phyloP scores from a whole-genome alignment of 2,888 invertebrate genomes.

The Hydroisotoma schaefferi region DNA sequence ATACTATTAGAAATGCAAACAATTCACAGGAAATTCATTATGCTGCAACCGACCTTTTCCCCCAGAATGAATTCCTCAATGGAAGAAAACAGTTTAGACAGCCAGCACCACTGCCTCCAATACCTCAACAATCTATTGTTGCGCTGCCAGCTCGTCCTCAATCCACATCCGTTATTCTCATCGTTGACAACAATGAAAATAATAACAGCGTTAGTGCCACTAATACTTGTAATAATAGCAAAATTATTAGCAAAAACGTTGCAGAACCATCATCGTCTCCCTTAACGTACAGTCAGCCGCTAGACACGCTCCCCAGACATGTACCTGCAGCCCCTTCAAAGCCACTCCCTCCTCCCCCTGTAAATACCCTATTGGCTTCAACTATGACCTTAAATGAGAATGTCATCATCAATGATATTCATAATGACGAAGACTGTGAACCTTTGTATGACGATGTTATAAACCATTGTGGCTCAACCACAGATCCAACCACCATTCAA shows the following conservation, averaged over 20 bases:
- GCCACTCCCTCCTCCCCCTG: constrained; percentile 17
- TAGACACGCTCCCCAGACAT: constrained; percentile 17
- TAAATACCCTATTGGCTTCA: neutral
- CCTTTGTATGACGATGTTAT: constrained; percentile 48
- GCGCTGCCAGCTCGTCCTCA: constrained; percentile 30
- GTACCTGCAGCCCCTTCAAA: constrained; percentile 5
- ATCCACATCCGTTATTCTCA: constrained; percentile 44
- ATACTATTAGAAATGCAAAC: constrained; percentile 4
- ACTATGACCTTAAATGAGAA: neutral
- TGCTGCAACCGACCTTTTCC: constrained; percentile 42
- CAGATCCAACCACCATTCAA: constrained; percentile 1
- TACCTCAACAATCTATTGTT: neutral
- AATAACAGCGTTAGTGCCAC: constrained; percentile 8
- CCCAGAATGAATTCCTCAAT: constrained; percentile 2
- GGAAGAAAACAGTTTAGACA: constrained; percentile 14
- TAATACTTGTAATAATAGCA: neutral
- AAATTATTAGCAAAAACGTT: too few species aligned
- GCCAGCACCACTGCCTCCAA: constrained; percentile 14
- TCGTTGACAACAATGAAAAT: constrained; percentile 35
- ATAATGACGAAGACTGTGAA: constrained; percentile 23
- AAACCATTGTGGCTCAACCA: constrained; percentile 6
- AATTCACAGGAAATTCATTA: constrained; percentile 42
- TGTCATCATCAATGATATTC: too few species aligned
- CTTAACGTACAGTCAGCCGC: constrained; percentile 35
- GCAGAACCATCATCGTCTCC: constrained; percentile 10